Evolutionary conservation across 2,888 invertebrate species (phyloP), one percentile per base, ranked within the genome.

Genomic region (Agelastica alni): DNA sequence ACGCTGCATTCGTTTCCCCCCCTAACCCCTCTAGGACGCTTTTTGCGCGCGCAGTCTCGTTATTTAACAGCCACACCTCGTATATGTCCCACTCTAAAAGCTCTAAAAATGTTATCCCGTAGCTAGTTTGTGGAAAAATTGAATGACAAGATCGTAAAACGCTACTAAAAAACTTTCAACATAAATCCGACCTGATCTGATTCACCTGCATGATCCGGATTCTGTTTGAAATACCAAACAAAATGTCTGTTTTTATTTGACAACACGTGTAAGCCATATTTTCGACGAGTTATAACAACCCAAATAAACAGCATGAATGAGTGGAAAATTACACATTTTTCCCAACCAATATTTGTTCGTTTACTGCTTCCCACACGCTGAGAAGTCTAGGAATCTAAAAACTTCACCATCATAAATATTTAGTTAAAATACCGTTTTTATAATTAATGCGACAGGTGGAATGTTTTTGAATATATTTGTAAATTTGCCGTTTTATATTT

Each of bases 281-380:
- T 28, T 26, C 1, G 26, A 3, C 2, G 6, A 14, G 6, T 32
- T 32, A 12, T 12, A 14, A n/a, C n/a, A n/a, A 2, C 32, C 32
- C 6, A 41, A 41, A 41, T 26, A 41, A 41, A 41, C 41, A 41
- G 10, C 28, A 14, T 41, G 41, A 41, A 41, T 41, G 41, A 26
- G 13, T 26, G 14, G 14, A 14, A 41, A 41, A 41, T 28, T 41
- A 41, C 28, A 9, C 26, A 41, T 22, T 41, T 28, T 26, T 41
- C 26, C 7, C 13, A 12, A 12, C 2, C 2, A 4, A 0, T 7
- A 14, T 32, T 14, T 32, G 32, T 32, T 32, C 7, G 14, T 32
- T 32, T 32, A 14, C n/a, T 41, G 12, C 41, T 28, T 41, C 41
- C 41, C 41, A 41, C 41, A 41, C 41, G 26, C 41, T 1, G 26